Base-by-base conservation (phyloP, 2,888 invertebrate genomes). In the Zhuqinia jingwanae region DNA sequence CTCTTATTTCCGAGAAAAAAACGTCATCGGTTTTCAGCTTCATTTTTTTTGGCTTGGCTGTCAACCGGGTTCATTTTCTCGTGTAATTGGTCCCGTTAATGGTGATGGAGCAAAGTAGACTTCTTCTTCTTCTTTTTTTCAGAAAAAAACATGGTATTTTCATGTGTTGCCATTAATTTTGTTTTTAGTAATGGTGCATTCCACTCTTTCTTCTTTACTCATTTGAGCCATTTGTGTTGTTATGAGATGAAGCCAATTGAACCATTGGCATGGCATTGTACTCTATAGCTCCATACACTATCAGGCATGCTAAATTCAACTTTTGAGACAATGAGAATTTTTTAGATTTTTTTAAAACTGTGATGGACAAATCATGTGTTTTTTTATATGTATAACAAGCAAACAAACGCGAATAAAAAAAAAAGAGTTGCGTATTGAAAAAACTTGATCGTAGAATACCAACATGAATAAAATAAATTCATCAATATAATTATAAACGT, bases 51-150 rank as follows among this genome's bases (percentile, higher is more conserved):
- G 42, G 22, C 42, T 70, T 76, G 5, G 70, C 84, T 27, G 68
- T 78, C 70, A 78, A 30, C 76, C 36, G 25, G 8, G 56, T 58
- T 85, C 85, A 73, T 85, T 85, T 70, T 85, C 85, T 36, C 60
- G 2, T 79, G 25, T 85, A 85, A 85, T 86, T 86, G 86, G 80
- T 86, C 80, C 75, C 80, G 80, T 80, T 81, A 86, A 75, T 75
- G 65, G 42, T 60, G 65, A 56, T 60, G 47, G 13, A 68, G 50
- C 56, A 60, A 77, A 76, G 17, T 10, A 36, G n/a, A 47, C 42
- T 73, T 2, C 27, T 73, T 30, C 17, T 73, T n/a, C n/a, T 11
- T 15, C 58, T 63, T 20, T 56, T 53, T 75, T 36, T 36, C 36
- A 36, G 3, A 8, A 36, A 36, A 36, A 53, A 17, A 30, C 30